Evolutionary conservation across 2,888 invertebrate species (phyloP).

Genomic region (Phyto melanocephala): DNA sequence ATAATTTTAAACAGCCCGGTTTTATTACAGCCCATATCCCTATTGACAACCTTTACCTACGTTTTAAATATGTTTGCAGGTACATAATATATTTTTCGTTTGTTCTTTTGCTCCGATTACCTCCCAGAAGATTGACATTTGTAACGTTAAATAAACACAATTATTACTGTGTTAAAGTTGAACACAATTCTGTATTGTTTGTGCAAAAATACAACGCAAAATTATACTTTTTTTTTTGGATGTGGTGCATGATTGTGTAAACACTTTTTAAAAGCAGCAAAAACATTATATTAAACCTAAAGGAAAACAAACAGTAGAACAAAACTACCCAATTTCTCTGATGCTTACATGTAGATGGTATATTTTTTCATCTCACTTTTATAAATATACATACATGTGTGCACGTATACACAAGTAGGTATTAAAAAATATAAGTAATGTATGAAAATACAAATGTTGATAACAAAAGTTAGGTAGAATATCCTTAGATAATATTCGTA

Average conservation of each 20-base stretch:
- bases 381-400: too few relatives aligned
- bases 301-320: not conserved
- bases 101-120: not conserved
- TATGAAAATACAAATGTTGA: not conserved
- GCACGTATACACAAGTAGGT: too few relatives aligned
- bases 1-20: too few relatives aligned
- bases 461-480: not conserved
- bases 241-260: constrained; percentile 48
- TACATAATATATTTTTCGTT: not conserved
- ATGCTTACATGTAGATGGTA: not conserved
- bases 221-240: constrained; percentile 31
- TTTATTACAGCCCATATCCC: too few relatives aligned
- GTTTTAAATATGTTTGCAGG: not conserved
- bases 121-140: constrained; percentile 50
- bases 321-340: constrained; percentile 10
- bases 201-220: not conserved
- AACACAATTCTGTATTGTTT: not conserved
- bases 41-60: not conserved
- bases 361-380: too few relatives aligned
- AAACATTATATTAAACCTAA: constrained; percentile 14
- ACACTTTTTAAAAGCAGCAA: constrained; percentile 36
- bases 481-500: constrained; percentile 25
- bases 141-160: constrained; percentile 60
- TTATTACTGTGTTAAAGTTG: constrained; percentile 55
- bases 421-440: not conserved